Base-by-base conservation (phyloP, 2,888 invertebrate genomes). In the Caprella mutica region DNA sequence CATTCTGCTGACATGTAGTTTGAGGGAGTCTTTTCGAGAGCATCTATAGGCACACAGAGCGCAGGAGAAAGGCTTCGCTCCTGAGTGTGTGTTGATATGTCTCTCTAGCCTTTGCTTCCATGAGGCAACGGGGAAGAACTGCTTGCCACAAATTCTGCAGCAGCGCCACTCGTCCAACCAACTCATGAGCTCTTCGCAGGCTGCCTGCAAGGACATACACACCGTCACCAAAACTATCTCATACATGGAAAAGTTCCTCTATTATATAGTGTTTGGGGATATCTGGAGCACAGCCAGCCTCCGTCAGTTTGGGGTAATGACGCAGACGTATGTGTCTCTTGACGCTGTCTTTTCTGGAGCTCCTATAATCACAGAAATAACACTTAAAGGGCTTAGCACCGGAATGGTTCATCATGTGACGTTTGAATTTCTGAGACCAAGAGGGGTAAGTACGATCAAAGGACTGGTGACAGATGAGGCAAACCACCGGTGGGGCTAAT, bases 141-240 rank as follows among this genome's bases (percentile, higher is more conserved):
- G 63, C 59, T 63, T 63, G 50, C 63, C 63, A 30, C 63, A 63
- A 40, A 63, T 48, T 29, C 63, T 57, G 55, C 63, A 63, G 24
- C 58, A 54, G 43, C 51, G 57, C 38, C 58, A 57, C 53, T 44
- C 54, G 53, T 63, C 63, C 63, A 63, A 52, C 42, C 59, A 63
- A 51, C 57, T 55, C 51, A 63, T 44, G 54, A 59, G 61, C 30
- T 29, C 48, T 48, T 48, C 48, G 33, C n/a, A n/a, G n/a, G n/a
- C n/a, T n/a, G n/a, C n/a, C n/a, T n/a, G n/a, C n/a, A n/a, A n/a
- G n/a, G n/a, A n/a, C n/a, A n/a, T n/a, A n/a, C n/a, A n/a, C n/a
- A n/a, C n/a, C n/a, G n/a, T n/a, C n/a, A n/a, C n/a, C n/a, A n/a
- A n/a, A n/a, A n/a, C n/a, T n/a, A n/a, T n/a, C n/a, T n/a, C n/a